A percentile compares a stretch with the other conserved stretches of the same genome.
Evolutionary conservation across 1,140 invertebrate genomes (phyloP).

Genomic region (Chrysopa pallens): DNA sequence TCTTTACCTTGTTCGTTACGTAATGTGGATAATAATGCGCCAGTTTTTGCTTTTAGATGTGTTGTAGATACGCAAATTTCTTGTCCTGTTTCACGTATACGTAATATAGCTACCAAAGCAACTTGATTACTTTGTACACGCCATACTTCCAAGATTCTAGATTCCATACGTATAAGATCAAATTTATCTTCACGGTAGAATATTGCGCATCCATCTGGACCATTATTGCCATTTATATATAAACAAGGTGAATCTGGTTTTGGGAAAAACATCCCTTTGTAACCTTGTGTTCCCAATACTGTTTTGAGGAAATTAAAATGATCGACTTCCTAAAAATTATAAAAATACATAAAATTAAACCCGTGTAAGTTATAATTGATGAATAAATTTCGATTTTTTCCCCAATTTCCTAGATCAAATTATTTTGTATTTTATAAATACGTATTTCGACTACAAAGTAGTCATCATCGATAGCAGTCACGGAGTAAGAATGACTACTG

Average conservation of each 20-base stretch:
- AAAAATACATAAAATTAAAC: no score
- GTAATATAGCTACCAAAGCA: slow-evolving; percentile 36
- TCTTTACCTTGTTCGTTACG: slow-evolving; percentile 61
- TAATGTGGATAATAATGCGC: slow-evolving; percentile 44
- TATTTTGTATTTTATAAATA: no score
- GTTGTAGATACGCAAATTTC: slow-evolving; percentile 54
- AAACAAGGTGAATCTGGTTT: slow-evolving; percentile 67
- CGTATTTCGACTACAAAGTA: not conserved
- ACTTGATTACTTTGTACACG: slow-evolving; percentile 55
- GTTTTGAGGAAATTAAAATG: slow-evolving; percentile 50
- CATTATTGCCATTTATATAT: slow-evolving; percentile 51
- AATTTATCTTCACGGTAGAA: slow-evolving; percentile 49
- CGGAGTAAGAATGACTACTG: not conserved
- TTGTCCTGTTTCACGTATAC: slow-evolving; percentile 29
- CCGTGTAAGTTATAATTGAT: slow-evolving; percentile 2
- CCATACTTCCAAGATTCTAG: slow-evolving; percentile 47
- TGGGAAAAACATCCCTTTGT: slow-evolving; percentile 50
- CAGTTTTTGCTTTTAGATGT: slow-evolving; percentile 59
- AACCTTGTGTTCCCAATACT: slow-evolving; percentile 42
- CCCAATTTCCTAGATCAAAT: no score
- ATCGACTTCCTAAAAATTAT: slow-evolving; percentile 45
- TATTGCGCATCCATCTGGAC: slow-evolving; percentile 65
- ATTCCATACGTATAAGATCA: slow-evolving; percentile 35
- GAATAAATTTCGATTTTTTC: no score
- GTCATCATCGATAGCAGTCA: not conserved